These are phyloP conservation scores for Epizoanthus stellaris DNA, from an alignment of 92 coral and sea anemone species.

Conservation along the genomic window DNA sequence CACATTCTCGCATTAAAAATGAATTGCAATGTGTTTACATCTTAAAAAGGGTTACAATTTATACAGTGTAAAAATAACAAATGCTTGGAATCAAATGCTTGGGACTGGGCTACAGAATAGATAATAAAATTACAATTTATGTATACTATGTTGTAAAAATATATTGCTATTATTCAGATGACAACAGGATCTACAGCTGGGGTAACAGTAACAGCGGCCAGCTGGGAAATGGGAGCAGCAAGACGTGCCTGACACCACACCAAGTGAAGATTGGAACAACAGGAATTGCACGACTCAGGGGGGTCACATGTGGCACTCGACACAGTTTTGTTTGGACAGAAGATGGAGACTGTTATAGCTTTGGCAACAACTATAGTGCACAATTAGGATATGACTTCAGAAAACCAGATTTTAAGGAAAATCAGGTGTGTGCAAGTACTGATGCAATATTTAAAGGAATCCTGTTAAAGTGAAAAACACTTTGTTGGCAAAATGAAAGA, in stretches of 20 bases:
- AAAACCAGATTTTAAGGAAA: slow-evolving; percentile 95
- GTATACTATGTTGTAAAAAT: too few species aligned
- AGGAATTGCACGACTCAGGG: slow-evolving; percentile 71
- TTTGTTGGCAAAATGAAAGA: too few species aligned
- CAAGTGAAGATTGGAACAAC: slow-evolving; percentile 72
- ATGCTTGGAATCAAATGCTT: too few species aligned
- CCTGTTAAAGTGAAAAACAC: background rate
- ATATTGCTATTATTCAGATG: slow-evolving; percentile 47
- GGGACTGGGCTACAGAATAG: too few species aligned
- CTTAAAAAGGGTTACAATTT: too few species aligned
- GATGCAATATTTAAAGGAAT: background rate
- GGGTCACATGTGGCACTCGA: slow-evolving; percentile 94
- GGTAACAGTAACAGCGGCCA: slow-evolving; percentile 99
- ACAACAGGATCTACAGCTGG: slow-evolving; percentile 85
- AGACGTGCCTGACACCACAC: slow-evolving; percentile 76
- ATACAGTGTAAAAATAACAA: too few species aligned
- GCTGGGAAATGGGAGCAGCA: slow-evolving; percentile 81
- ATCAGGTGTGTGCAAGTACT: slow-evolving; percentile 71
- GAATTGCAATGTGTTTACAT: too few species aligned
- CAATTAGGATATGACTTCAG: slow-evolving; percentile 98
- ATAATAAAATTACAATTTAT: too few species aligned
- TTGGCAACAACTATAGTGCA: slow-evolving; percentile 96
- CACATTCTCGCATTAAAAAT: too few species aligned
- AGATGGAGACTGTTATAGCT: slow-evolving; percentile 93
- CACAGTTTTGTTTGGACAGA: slow-evolving; percentile 97